These are phyloP conservation scores for Hemitrygon akajei DNA, from an alignment of 2,797 vertebrate species.

Conservation along the genomic window DNA sequence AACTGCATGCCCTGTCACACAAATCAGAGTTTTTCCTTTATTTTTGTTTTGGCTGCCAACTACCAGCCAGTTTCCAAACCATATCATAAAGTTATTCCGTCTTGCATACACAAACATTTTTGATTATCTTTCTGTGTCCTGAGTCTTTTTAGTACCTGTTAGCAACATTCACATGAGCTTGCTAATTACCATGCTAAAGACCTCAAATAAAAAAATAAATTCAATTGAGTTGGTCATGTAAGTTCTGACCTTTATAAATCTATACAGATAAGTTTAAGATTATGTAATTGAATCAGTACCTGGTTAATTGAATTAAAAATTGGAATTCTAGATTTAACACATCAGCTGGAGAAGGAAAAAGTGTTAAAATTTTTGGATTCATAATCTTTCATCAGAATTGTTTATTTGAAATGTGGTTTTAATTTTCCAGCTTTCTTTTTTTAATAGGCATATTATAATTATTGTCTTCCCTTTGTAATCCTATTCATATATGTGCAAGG, in stretches of 20 bases:
- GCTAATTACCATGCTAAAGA: not conserved
- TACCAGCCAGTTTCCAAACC: not conserved
- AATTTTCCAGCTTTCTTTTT: not conserved
- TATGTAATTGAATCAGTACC: not conserved
- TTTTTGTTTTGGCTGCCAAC: not conserved
- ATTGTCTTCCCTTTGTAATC: not conserved
- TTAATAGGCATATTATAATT: not conserved
- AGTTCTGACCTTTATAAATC: not conserved
- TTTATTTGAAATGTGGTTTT: not conserved
- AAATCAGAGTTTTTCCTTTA: not conserved
- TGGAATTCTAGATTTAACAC: no score
- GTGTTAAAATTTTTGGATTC: no score
- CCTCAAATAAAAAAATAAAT: not conserved
- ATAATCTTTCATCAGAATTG: no score
- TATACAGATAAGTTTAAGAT: not conserved
- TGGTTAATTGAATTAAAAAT: not conserved
- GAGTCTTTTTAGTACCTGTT: not conserved
- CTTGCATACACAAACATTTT: not conserved
- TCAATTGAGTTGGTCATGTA: not conserved
- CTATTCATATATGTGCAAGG: not conserved
- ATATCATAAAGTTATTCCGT: not conserved
- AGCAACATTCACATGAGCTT: not conserved
- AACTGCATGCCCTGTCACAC: not conserved
- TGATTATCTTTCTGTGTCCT: not conserved
- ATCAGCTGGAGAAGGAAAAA: no score